Evolutionary conservation across 2,113 vertebrate species (phyloP), one percentile per base, ranked within the genome.

Genomic region (Mobula birostris): DNA sequence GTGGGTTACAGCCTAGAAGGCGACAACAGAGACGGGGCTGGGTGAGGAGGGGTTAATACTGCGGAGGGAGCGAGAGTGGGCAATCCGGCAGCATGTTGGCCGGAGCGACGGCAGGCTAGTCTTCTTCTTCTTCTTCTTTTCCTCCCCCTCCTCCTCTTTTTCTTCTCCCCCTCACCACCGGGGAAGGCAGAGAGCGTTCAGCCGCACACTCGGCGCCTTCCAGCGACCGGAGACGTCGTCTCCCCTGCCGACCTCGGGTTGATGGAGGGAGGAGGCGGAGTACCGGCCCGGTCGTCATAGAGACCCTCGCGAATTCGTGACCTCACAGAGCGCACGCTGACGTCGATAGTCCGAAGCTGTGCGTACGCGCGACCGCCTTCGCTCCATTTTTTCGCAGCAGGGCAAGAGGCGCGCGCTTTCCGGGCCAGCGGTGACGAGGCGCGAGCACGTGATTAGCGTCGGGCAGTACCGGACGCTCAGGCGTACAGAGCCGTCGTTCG

Each of bases 111-210:
- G 21, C 14, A 27, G 94, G 95, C 92, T 94, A 92, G 95, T 94
- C 94, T 95, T 94, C 40, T 61, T 94, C 94, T 61, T 94, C 94
- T 87, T 93, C 95, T 94, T 94, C 95, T 32, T 27, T 24, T 32
- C 21, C 56, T 27, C 12, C 17, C 2, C 17, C 9, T 68, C 66
- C 3, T 48, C 2, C 3, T 48, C 48, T 48, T 48, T 7, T 11
- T 70, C 19, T 58, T 5, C n/a, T 5, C 78, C 15, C 32, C 12
- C 15, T n/a, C 14, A 17, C 68, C 12, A 17, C 12, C 11, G 68
- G 68, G 79, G 9, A n/a, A 32, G 1, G 66, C 66, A 7, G 17
- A 63, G 48, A 48, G 6, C 48, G 19, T 48, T 48, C 48, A 48
- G 48, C 48, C 48, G 48, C 48, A 48, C 48, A 48, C 4, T 70